A percentile compares a stretch with the other conserved stretches of the same genome.
These are phyloP conservation scores for Drosophila eohydei DNA, from an alignment of 2,888 invertebrate species.

Conservation along the genomic window DNA sequence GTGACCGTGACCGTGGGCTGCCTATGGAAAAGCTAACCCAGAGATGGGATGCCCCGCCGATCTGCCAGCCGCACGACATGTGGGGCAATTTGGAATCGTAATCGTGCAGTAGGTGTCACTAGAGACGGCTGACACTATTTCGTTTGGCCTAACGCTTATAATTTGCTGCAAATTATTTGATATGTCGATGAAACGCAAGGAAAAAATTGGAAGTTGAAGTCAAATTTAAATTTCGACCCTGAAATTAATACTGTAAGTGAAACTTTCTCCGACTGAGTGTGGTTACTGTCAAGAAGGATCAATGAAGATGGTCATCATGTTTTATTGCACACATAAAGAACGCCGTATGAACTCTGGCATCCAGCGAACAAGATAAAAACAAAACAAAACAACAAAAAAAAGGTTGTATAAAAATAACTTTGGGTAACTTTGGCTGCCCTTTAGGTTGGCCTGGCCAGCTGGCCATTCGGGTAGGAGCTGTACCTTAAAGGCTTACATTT, in stretches of 20 bases:
- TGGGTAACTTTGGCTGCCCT: slow-evolving; percentile 10
- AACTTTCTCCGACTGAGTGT: slow-evolving; percentile 73
- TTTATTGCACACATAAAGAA: slow-evolving; percentile 75
- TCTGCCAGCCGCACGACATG: slow-evolving; percentile 66
- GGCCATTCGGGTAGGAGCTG: not conserved
- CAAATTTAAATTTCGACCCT: slow-evolving; percentile 62
- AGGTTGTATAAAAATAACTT: slow-evolving; percentile 26
- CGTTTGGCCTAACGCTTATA: slow-evolving; percentile 39
- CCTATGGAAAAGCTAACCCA: slow-evolving; percentile 34
- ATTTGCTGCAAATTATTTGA: slow-evolving; percentile 67
- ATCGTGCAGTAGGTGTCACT: slow-evolving; percentile 69
- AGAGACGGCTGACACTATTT: slow-evolving; percentile 61
- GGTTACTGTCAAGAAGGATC: slow-evolving; percentile 58
- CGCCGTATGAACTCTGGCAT: slow-evolving; percentile 48
- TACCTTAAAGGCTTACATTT: not conserved
- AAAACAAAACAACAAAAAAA: not conserved
- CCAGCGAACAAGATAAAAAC: slow-evolving; percentile 6
- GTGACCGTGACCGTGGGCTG: slow-evolving; percentile 70
- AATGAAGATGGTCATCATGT: slow-evolving; percentile 63
- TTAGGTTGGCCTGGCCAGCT: not conserved
- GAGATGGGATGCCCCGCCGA: slow-evolving; percentile 22
- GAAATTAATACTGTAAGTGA: slow-evolving; percentile 39
- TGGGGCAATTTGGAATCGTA: slow-evolving; percentile 69
- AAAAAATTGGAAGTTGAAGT: slow-evolving; percentile 12
- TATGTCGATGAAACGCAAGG: slow-evolving; percentile 51